Conservation (phyloP, 2,113 vertebrate genomes). For the Neotoma lepida region DNA sequence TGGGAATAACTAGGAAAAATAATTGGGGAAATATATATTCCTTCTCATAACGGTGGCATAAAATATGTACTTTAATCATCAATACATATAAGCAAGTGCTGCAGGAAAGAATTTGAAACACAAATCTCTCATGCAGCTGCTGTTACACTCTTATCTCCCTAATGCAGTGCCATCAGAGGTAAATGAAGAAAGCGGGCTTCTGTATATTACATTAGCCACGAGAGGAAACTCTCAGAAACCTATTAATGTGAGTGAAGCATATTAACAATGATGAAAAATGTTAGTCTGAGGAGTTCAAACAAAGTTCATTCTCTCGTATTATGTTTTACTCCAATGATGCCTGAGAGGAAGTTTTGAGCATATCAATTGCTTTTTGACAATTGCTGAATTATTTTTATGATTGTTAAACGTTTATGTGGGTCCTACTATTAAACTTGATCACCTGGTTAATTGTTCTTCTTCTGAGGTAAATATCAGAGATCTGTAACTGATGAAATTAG, state of each 20-base stretch:
- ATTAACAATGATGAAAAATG: constrained; percentile 69
- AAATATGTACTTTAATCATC: constrained; percentile 72
- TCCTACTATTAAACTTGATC: background rate
- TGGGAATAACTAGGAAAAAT: constrained; percentile 65
- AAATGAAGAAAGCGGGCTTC: constrained; percentile 60
- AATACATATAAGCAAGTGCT: constrained; percentile 63
- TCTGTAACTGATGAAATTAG: background rate
- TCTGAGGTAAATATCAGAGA: background rate
- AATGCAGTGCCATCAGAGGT: constrained; percentile 61
- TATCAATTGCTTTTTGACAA: constrained; percentile 35
- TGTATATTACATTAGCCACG: constrained; percentile 68
- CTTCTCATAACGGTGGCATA: constrained; percentile 30
- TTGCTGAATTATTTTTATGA: constrained; percentile 23
- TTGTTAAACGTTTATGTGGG: background rate
- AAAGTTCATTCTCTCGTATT: constrained; percentile 66
- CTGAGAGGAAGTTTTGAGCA: constrained; percentile 53
- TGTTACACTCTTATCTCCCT: constrained; percentile 61
- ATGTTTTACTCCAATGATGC: constrained; percentile 34
- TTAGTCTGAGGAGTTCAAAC: constrained; percentile 69
- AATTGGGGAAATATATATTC: constrained; percentile 63
- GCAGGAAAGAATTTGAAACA: constrained; percentile 63
- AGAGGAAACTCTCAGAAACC: constrained; percentile 66
- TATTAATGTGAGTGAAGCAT: constrained; percentile 71
- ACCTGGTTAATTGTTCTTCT: background rate
- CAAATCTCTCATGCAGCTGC: constrained; percentile 55